phyloP scores from a whole-genome alignment of 2,113 vertebrate genomes.

The Rhinogobius similis region DNA sequence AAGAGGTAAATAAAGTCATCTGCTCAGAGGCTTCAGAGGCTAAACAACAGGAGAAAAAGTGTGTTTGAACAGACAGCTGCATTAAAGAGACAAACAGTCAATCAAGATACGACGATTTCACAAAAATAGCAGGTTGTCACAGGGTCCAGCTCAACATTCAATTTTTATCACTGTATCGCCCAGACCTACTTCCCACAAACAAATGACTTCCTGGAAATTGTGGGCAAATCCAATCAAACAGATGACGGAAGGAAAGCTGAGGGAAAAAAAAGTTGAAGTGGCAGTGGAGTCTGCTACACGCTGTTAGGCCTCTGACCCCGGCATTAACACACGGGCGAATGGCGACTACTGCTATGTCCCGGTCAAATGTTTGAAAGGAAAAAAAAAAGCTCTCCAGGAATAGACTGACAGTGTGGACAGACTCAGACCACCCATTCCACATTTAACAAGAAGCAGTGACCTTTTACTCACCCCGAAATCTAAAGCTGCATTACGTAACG shows the following conservation, averaged over 20 bases:
- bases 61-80: too few species aligned
- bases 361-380: slow-evolving; percentile 45
- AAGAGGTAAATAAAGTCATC: too few species aligned
- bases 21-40: too few species aligned
- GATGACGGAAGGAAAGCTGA: slow-evolving; percentile 30
- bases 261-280: slow-evolving; percentile 9
- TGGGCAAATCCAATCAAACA: slow-evolving; percentile 9
- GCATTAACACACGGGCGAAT: slow-evolving; percentile 39
- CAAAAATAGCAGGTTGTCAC: too few species aligned
- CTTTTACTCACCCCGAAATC: slow-evolving; percentile 8
- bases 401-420: slow-evolving; percentile 27
- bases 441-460: slow-evolving; percentile 23
- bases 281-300: slow-evolving; percentile 38
- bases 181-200: not conserved
- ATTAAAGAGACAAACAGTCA: too few species aligned
- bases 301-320: slow-evolving; percentile 27
- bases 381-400: slow-evolving; percentile 66
- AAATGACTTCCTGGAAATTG: not conserved
- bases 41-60: too few species aligned
- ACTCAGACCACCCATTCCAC: slow-evolving; percentile 23
- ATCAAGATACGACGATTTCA: too few species aligned
- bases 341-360: slow-evolving; percentile 31
- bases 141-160: too few species aligned
- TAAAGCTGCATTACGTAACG: not conserved
- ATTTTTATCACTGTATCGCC: too few species aligned